Evolutionary conservation across 1,140 invertebrate genomes (phyloP).

Genomic region (Acromyrmex echinatior): DNA sequence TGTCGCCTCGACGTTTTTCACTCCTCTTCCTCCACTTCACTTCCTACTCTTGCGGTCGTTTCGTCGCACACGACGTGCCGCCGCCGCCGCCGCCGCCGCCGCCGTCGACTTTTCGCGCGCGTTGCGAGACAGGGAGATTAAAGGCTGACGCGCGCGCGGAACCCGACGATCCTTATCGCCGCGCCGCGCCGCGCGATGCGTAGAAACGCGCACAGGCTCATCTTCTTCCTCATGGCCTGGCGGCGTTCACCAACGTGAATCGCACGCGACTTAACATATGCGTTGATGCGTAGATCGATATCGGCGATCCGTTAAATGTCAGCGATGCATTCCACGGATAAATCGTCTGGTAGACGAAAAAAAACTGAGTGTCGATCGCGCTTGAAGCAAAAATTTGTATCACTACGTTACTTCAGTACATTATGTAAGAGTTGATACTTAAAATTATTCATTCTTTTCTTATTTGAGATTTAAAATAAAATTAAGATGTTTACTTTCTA

Average conservation of each 20-base stretch:
- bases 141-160: constrained; percentile 54
- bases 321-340: constrained; percentile 9
- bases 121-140: constrained; percentile 61
- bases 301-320: constrained; percentile 38
- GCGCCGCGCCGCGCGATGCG: constrained; percentile 67
- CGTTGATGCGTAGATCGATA: constrained; percentile 34
- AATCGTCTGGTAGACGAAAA: background rate
- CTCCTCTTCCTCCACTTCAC: constrained; percentile 8
- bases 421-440: background rate
- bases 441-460: background rate
- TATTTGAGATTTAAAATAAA: background rate
- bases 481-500: too few species aligned
- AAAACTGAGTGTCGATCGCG: background rate
- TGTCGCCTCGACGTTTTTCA: constrained; percentile 63
- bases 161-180: constrained; percentile 55
- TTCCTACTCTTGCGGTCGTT: constrained; percentile 56
- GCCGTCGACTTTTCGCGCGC: constrained; percentile 61
- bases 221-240: constrained; percentile 12
- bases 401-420: background rate
- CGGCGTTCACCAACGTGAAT: constrained; percentile 4
- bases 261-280: constrained; percentile 31
- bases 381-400: background rate
- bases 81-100: constrained; percentile 53
- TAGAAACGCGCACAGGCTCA: constrained; percentile 57
- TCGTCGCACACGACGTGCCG: constrained; percentile 66